phyloP scores from a whole-genome alignment of 2,113 vertebrate genomes.

The Pimephales promelas region DNA sequence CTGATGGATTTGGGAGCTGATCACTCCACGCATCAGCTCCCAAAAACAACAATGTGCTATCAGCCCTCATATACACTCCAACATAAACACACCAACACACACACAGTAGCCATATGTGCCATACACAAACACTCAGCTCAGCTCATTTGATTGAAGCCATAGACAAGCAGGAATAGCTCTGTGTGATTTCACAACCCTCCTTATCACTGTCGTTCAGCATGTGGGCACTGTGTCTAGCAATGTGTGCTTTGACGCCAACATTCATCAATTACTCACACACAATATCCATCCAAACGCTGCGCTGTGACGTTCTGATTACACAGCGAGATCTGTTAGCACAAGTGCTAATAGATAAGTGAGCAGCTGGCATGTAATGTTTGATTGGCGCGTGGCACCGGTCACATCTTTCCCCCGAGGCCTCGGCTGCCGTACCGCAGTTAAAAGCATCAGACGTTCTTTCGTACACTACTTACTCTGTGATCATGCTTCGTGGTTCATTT shows the following conservation, averaged over 20 bases:
- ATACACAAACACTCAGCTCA: not conserved
- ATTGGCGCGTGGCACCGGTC: not conserved
- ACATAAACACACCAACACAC: conserved; percentile 36
- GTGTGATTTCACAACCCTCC: conserved; percentile 25
- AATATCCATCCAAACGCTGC: not conserved
- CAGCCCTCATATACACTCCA: conserved; percentile 28
- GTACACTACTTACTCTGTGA: not conserved
- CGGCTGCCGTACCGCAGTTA: not conserved
- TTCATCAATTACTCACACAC: conserved; percentile 25
- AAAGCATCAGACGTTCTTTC: not conserved
- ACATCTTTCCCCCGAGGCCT: not conserved
- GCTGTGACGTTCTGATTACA: not conserved
- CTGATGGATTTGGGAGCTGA: conserved; percentile 47
- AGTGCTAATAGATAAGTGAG: conserved; percentile 11
- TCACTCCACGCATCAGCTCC: conserved; percentile 39
- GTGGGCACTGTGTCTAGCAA: conserved; percentile 20
- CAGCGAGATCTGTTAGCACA: not conserved
- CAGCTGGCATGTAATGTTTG: not conserved
- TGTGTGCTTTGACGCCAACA: not conserved
- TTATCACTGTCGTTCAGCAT: conserved; percentile 31
- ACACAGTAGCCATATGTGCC: conserved; percentile 18
- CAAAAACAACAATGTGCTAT: conserved; percentile 51
- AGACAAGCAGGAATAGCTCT: conserved; percentile 27
- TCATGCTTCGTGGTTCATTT: not conserved
- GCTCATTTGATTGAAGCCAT: not conserved